These are phyloP conservation scores for Calliopum simillimum DNA, from an alignment of 2,888 invertebrate genomes.

Conservation along the genomic window DNA sequence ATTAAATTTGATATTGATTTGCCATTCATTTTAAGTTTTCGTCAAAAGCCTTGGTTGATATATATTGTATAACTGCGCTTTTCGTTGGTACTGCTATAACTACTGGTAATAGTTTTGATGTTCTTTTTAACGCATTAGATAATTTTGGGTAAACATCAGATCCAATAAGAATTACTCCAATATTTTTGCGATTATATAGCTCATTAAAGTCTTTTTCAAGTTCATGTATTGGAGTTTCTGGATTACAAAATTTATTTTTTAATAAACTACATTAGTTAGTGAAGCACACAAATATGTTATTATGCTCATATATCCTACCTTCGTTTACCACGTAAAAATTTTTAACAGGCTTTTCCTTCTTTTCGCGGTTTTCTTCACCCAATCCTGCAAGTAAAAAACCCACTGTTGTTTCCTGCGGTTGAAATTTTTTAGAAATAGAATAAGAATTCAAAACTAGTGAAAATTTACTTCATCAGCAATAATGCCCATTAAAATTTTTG, in stretches of 20 bases:
- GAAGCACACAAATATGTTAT: no score
- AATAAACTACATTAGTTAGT: neutral
- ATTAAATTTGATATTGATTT: no score
- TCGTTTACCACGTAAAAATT: conserved; percentile 23
- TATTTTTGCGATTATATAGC: conserved; percentile 15
- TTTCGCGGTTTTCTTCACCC: neutral
- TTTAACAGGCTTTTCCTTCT: neutral
- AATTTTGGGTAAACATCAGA: conserved; percentile 21
- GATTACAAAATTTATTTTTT: neutral
- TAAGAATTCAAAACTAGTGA: neutral
- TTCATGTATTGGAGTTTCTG: neutral
- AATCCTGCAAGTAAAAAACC: conserved; percentile 32
- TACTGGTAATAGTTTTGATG: conserved; percentile 8
- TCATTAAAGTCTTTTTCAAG: conserved; percentile 2
- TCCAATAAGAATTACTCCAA: conserved; percentile 29
- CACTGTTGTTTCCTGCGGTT: conserved; percentile 25
- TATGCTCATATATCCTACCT: conserved; percentile 2
- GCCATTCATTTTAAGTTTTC: neutral
- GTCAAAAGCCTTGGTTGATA: neutral
- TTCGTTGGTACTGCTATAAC: conserved; percentile 22
- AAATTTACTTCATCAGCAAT: conserved; percentile 26
- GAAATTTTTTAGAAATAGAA: neutral
- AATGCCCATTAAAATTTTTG: conserved; percentile 20
- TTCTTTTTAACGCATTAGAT: neutral
- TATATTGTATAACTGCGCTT: conserved; percentile 2